A percentile compares a stretch with the other conserved stretches of the same genome.
phyloP scores from a whole-genome alignment of 2,888 invertebrate genomes.

The Lissocephala sabroskyi region DNA sequence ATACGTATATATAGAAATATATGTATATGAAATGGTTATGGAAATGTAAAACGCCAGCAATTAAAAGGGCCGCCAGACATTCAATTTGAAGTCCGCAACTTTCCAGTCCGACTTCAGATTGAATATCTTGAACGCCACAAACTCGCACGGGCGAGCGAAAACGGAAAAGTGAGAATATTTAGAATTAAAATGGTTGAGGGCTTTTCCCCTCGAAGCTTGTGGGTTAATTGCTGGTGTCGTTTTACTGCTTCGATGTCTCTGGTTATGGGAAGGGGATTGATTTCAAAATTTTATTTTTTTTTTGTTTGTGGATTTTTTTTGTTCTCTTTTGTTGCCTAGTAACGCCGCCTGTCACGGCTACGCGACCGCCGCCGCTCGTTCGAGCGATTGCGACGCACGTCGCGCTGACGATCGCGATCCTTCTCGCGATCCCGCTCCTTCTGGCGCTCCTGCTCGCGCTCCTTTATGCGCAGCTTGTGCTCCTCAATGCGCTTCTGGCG shows the following conservation, averaged over 20 bases:
- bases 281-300: conserved; percentile 21
- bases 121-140: conserved; percentile 26
- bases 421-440: conserved; percentile 67
- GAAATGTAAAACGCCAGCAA: conserved; percentile 19
- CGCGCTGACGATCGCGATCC: conserved; percentile 62
- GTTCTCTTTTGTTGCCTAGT: conserved; percentile 47
- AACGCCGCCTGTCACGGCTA: conserved; percentile 70
- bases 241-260: not conserved
- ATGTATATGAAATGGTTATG: conserved; percentile 3
- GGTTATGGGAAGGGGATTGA: conserved; percentile 1
- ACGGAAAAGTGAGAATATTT: not conserved
- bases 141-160: not conserved
- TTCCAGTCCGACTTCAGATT: conserved; percentile 36
- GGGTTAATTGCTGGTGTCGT: not conserved
- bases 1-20: conserved; percentile 34
- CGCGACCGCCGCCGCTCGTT: conserved; percentile 63
- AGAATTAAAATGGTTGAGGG: no score
- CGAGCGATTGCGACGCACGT: conserved; percentile 62
- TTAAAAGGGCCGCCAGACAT: conserved; percentile 29
- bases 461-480: conserved; percentile 82
- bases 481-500: conserved; percentile 90
- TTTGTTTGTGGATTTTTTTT: conserved; percentile 17
- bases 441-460: conserved; percentile 68
- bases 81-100: conserved; percentile 42
- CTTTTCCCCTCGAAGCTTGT: no score